Conservation (phyloP, 2,113 vertebrate species). For the Toxotes jaculatrix region DNA sequence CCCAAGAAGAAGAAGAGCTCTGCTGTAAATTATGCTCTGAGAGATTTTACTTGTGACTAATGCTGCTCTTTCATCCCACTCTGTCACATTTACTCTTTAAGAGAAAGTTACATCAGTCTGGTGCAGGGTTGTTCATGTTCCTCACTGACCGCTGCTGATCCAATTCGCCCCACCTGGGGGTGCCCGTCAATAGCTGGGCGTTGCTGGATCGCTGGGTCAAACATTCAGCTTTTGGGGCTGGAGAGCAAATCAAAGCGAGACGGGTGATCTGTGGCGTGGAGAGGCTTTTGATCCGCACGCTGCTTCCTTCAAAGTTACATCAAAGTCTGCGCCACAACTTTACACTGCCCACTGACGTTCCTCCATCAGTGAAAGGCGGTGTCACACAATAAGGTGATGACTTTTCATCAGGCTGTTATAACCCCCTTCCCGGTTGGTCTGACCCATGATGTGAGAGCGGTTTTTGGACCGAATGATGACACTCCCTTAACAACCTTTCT, state of each 20-base stretch:
- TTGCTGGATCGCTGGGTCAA: neutral
- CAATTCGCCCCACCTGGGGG: neutral
- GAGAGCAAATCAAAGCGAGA: neutral
- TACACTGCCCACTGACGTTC: neutral
- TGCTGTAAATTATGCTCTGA: neutral
- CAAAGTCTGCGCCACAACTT: no score
- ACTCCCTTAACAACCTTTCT: no score
- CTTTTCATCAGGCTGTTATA: no score
- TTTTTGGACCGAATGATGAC: no score
- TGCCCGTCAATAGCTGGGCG: neutral
- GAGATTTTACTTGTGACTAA: neutral
- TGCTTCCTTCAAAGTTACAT: neutral
- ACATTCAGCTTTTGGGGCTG: neutral
- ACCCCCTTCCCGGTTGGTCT: no score
- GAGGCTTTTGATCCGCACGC: neutral
- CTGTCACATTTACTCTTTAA: neutral
- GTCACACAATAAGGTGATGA: no score
- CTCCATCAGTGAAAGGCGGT: neutral
- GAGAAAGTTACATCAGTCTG: neutral
- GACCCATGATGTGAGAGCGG: no score
- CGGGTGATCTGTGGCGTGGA: neutral
- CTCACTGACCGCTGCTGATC: neutral
- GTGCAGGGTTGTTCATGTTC: no score
- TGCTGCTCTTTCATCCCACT: neutral
- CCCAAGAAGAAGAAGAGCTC: neutral